Evolutionary conservation across 2,888 invertebrate genomes (phyloP).

Genomic region (Trissonchulus latispiculum): DNA sequence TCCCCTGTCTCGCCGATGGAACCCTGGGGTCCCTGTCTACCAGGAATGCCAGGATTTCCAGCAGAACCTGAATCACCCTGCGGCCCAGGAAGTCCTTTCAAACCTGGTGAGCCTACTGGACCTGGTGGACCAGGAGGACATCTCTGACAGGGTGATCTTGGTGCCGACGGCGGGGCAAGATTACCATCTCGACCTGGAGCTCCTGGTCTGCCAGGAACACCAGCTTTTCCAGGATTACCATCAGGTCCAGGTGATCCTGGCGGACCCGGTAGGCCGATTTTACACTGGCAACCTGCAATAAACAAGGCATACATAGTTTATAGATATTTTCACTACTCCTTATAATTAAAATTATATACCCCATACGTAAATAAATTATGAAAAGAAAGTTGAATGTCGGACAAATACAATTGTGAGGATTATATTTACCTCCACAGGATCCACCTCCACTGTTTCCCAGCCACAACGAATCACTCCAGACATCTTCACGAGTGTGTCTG

Average conservation of each 20-base stretch:
- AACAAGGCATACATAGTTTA: too few relatives aligned
- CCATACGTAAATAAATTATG: too few relatives aligned
- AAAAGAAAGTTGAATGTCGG: too few relatives aligned
- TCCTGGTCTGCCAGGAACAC: slow-evolving; percentile 13
- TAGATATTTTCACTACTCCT: too few relatives aligned
- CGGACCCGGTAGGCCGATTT: slow-evolving; percentile 12
- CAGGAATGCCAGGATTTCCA: slow-evolving; percentile 5
- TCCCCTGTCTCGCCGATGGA: slow-evolving; percentile 18
- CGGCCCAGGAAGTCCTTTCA: slow-evolving; percentile 10
- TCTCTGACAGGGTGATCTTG: not conserved
- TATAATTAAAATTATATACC: too few relatives aligned
- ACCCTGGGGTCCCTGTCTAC: slow-evolving; percentile 17
- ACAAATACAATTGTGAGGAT: too few relatives aligned
- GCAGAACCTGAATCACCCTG: slow-evolving; percentile 12
- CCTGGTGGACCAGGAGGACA: slow-evolving; percentile 19
- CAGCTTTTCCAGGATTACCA: slow-evolving; percentile 11
- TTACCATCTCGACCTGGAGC: slow-evolving; percentile 12
- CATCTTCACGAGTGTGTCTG: too few relatives aligned
- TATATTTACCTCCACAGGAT: too few relatives aligned
- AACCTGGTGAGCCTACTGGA: slow-evolving; percentile 15
- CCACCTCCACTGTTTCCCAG: too few relatives aligned
- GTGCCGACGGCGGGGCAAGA: not conserved
- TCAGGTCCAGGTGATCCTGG: slow-evolving; percentile 17
- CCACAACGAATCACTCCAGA: too few relatives aligned
- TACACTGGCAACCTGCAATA: slow-evolving; percentile 12